These are phyloP conservation scores for Podarcis lilfordi DNA, from an alignment of 2,797 vertebrate genomes.

Conservation along the genomic window DNA sequence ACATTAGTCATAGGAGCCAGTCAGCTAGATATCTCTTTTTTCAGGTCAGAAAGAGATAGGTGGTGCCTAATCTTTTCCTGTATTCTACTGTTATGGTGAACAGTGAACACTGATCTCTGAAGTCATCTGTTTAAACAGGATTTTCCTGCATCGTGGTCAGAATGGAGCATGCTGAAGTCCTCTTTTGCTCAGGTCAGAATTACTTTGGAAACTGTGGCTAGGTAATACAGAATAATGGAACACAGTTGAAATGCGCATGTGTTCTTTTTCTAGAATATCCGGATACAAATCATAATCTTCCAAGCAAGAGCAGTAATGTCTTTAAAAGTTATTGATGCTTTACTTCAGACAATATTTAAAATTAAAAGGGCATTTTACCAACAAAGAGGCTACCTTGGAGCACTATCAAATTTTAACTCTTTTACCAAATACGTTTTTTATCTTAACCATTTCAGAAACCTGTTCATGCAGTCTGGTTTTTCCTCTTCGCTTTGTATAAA, in stretches of 20 bases:
- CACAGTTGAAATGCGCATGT: background rate
- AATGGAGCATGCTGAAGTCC: conserved; percentile 49
- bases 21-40: conserved; percentile 3
- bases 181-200: conserved; percentile 39
- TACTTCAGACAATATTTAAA: conserved; percentile 32
- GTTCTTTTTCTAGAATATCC: background rate
- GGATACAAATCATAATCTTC: background rate
- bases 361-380: conserved; percentile 8
- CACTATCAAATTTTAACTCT: background rate
- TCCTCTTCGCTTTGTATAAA: conserved; percentile 56
- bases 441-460: background rate
- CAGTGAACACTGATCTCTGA: conserved; percentile 45
- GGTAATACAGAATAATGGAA: conserved; percentile 12
- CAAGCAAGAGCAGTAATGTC: background rate
- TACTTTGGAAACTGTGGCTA: conserved; percentile 11
- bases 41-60: conserved; percentile 57
- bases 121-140: conserved; percentile 63
- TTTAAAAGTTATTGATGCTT: conserved; percentile 38
- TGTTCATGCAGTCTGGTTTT: background rate
- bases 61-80: conserved; percentile 46
- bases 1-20: conserved; percentile 37
- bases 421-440: background rate
- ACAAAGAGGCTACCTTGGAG: background rate
- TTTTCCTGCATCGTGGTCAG: conserved; percentile 69
- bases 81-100: conserved; percentile 36